Evolutionary conservation across 2,888 invertebrate species (phyloP).

Genomic region (Tinea pellionella): DNA sequence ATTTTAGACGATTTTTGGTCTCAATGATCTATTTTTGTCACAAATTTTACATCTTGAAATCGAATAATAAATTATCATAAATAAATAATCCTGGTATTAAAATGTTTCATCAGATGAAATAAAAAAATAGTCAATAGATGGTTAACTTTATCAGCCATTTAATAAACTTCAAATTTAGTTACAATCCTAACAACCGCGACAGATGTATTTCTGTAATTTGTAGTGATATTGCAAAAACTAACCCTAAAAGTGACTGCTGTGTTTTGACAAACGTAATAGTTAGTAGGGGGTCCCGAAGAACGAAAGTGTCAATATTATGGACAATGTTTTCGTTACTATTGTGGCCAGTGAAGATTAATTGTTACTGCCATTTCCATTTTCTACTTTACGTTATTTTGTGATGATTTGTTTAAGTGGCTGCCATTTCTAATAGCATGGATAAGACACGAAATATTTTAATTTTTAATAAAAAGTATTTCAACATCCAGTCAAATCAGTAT

Average conservation of each 20-base stretch:
- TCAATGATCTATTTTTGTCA: conserved; percentile 28
- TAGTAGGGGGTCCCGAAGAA: conserved; percentile 47
- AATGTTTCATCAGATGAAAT: too few relatives aligned
- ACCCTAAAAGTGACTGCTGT: conserved; percentile 12
- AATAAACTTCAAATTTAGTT: conserved; percentile 23
- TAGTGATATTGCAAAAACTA: neutral
- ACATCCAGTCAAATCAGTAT: too few relatives aligned
- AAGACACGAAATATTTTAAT: conserved; percentile 16
- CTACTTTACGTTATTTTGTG: conserved; percentile 33
- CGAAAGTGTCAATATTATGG: conserved; percentile 64
- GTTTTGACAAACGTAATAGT: conserved; percentile 7
- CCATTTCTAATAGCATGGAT: conserved; percentile 30
- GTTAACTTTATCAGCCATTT: conserved; percentile 46
- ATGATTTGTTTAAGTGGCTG: conserved; percentile 32
- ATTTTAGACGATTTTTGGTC: neutral
- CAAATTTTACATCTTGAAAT: too few relatives aligned
- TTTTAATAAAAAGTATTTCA: too few relatives aligned
- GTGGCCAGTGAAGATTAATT: conserved; percentile 62
- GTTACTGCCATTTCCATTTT: conserved; percentile 48
- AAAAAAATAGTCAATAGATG: too few relatives aligned
- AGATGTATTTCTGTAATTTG: too few relatives aligned
- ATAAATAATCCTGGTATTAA: too few relatives aligned
- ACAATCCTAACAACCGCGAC: too few relatives aligned
- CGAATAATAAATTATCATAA: too few relatives aligned
- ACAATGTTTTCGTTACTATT: conserved; percentile 60